Base-by-base conservation (phyloP, 1,140 invertebrate genomes). In the Brachionus sp. region DNA sequence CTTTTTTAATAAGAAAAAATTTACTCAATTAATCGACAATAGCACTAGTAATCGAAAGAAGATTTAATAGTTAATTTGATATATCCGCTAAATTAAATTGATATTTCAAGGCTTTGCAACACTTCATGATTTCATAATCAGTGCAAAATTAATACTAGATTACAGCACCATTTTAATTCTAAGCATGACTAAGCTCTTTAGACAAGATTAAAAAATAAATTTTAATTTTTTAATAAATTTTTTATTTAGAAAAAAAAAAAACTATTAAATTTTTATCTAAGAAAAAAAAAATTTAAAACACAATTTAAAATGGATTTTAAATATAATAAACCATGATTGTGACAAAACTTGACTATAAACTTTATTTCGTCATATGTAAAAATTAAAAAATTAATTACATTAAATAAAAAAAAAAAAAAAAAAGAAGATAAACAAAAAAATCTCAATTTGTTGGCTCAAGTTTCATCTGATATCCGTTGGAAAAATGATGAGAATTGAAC, bases 401-500 rank as follows among this genome's bases (percentile, higher is more conserved):
- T 39, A 37, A 39, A 29, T 66, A n/a, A 13, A 33, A 33, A n/a
- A 66, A 66, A 33, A n/a, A 16, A n/a, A 57, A 57, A 6, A 57
- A 4, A 57, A 57, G 16, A 6, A 16, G 4, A 10, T 1, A 10
- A 12, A 16, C 4, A 57, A 57, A 70, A 19, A 16, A 23, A 70
- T 19, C 16, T 75, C 44, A 75, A 46, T 44, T 75, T 50, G 70
- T 75, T 0, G 70, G 70, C 70, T 75, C 70, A 19, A 75, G 25
- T 23, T 75, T 75, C 70, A 75, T 75, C 25, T 75, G 70, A 75
- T 75, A 75, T 46, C 70, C 70, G n/a, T 50, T 75, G 19, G 12
- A 10, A 46, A 75, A 75, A 10, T 75, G 70, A n/a, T 75, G 70
- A 46, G 7, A 12, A 46, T 46, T 33, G 35, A 70, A 70, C 12